These are phyloP conservation scores for Oxystoma pomonae DNA, from an alignment of 2,888 invertebrate genomes.

Conservation along the genomic window DNA sequence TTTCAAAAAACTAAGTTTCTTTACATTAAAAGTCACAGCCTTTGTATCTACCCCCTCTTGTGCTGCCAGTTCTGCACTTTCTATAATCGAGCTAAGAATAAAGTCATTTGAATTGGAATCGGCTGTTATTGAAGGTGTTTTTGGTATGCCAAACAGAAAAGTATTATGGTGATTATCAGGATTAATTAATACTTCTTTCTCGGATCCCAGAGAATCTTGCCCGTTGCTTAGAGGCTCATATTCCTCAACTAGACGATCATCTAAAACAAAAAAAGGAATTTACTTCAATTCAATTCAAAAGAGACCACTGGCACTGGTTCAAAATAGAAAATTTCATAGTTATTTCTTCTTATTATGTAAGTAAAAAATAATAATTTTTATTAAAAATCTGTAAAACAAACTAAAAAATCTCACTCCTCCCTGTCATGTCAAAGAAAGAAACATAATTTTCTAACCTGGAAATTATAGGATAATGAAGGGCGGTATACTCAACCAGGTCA, in stretches of 20 bases:
- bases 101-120: conserved; percentile 26
- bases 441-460: too few species aligned
- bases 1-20: conserved; percentile 21
- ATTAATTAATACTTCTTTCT: conserved; percentile 17
- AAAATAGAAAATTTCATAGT: too few species aligned
- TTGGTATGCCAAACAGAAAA: conserved; percentile 24
- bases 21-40: conserved; percentile 21
- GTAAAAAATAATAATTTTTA: too few species aligned
- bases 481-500: too few species aligned
- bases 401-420: too few species aligned
- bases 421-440: too few species aligned
- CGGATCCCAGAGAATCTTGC: conserved; percentile 15
- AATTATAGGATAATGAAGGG: too few species aligned
- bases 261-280: conserved; percentile 22
- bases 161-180: conserved; percentile 19
- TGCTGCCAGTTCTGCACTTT: conserved; percentile 15
- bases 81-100: conserved; percentile 17
- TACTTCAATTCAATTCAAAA: too few species aligned
- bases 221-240: conserved; percentile 28
- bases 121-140: conserved; percentile 23
- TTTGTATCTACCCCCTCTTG: conserved; percentile 9
- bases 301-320: too few species aligned
- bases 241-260: conserved; percentile 21
- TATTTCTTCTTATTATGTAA: too few species aligned
- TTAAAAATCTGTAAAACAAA: too few species aligned